Evolutionary conservation across 2,113 vertebrate genomes (phyloP).

Genomic region (Tyto alba): DNA sequence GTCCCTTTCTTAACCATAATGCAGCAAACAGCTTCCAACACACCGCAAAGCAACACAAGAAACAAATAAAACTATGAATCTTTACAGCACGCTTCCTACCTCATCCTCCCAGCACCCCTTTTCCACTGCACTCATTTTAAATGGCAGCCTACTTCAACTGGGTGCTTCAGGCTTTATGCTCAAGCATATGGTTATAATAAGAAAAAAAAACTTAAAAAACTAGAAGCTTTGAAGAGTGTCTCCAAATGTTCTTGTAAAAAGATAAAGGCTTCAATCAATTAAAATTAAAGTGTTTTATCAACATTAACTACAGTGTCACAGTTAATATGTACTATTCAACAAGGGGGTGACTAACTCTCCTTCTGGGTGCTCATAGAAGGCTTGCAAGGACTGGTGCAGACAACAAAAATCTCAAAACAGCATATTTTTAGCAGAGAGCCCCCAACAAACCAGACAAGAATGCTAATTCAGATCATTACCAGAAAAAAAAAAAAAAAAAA

Average conservation of each 20-base stretch:
- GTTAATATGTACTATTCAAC: not conserved
- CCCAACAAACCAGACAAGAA: not conserved
- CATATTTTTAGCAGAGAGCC: not conserved
- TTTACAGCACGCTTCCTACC: not conserved
- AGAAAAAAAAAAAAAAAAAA: not conserved
- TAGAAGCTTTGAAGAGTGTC: not conserved
- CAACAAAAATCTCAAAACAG: not conserved
- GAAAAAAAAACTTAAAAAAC: not conserved
- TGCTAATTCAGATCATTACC: not conserved
- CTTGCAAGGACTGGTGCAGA: not conserved
- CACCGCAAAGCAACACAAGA: not conserved
- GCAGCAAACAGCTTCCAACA: not conserved
- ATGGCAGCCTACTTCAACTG: not conserved
- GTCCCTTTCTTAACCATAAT: not conserved
- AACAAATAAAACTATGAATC: not conserved
- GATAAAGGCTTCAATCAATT: not conserved
- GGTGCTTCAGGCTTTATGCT: not conserved
- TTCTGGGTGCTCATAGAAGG: not conserved
- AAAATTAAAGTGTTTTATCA: not conserved
- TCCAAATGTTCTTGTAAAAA: not conserved
- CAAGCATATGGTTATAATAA: not conserved
- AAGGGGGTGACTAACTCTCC: not conserved
- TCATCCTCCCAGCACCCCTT: not conserved
- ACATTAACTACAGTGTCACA: not conserved
- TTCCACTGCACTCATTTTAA: not conserved